phyloP scores from a whole-genome alignment of 2,888 invertebrate species.

The Amaurobius ferox region DNA sequence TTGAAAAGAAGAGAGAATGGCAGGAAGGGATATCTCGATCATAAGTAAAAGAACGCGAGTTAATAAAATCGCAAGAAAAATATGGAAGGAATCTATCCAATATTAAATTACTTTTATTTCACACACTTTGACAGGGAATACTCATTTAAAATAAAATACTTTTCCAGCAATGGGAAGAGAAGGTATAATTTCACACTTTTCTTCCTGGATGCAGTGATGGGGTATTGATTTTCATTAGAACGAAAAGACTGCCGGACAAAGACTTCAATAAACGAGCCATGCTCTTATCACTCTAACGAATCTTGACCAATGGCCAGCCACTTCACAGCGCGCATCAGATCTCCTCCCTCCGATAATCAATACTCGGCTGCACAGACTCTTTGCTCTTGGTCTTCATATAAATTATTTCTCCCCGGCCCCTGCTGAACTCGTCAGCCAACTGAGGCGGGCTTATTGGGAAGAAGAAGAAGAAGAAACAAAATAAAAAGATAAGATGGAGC shows the following conservation, averaged over 20 bases:
- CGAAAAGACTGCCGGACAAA: background rate
- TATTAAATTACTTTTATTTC: no score
- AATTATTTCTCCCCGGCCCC: constrained; percentile 7
- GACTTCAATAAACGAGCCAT: background rate
- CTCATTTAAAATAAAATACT: no score
- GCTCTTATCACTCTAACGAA: constrained; percentile 12
- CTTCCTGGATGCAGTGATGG: background rate
- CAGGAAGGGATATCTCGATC: no score
- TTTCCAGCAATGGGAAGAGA: no score
- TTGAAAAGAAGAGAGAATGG: no score
- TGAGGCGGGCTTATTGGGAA: background rate
- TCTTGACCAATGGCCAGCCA: constrained; percentile 16
- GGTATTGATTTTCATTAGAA: background rate
- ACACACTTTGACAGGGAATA: no score
- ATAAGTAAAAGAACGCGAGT: no score
- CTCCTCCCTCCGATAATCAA: constrained; percentile 14
- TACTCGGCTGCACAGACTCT: background rate
- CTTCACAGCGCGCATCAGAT: constrained; percentile 11
- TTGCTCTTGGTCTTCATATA: constrained; percentile 6
- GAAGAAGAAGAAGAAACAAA: background rate
- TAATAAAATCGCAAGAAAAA: no score
- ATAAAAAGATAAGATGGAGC: background rate
- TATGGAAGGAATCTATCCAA: no score
- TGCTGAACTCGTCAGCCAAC: background rate
- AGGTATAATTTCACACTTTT: no score